Evolutionary conservation across 2,888 invertebrate species (phyloP).

Genomic region (Glyphotaelius pellucidus): DNA sequence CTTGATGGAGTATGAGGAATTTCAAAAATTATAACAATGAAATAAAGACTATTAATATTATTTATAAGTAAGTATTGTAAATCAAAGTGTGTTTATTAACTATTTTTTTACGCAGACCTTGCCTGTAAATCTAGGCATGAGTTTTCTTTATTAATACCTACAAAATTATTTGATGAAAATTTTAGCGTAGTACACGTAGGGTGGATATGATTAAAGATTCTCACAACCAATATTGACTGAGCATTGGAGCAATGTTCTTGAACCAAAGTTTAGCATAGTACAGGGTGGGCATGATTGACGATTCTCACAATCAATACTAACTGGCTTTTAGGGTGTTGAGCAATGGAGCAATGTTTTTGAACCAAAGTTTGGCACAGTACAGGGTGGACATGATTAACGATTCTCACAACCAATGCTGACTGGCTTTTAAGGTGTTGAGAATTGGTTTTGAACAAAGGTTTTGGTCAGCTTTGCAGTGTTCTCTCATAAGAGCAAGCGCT

Average conservation of each 20-base stretch:
- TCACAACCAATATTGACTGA: too few species aligned
- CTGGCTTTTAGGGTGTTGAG: background rate
- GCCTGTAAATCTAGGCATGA: background rate
- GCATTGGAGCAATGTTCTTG: too few species aligned
- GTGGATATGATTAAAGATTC: too few species aligned
- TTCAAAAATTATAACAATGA: too few species aligned
- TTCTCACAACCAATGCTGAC: too few species aligned
- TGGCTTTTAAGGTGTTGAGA: too few species aligned
- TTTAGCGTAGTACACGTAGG: too few species aligned
- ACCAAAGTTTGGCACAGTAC: too few species aligned
- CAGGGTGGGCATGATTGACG: too few species aligned
- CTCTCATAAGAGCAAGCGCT: background rate
- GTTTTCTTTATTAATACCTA: background rate
- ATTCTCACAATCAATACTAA: background rate
- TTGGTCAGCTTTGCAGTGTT: background rate
- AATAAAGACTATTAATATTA: background rate
- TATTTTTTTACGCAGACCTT: background rate
- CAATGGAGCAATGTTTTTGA: background rate
- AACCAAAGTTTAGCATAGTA: too few species aligned
- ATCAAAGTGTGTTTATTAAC: background rate
- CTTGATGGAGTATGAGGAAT: background rate
- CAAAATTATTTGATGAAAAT: background rate
- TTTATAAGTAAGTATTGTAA: background rate
- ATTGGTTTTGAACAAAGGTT: background rate
- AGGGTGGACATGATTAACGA: too few species aligned